phyloP scores from a whole-genome alignment of 1,140 invertebrate genomes.

The Drosophila repleta region DNA sequence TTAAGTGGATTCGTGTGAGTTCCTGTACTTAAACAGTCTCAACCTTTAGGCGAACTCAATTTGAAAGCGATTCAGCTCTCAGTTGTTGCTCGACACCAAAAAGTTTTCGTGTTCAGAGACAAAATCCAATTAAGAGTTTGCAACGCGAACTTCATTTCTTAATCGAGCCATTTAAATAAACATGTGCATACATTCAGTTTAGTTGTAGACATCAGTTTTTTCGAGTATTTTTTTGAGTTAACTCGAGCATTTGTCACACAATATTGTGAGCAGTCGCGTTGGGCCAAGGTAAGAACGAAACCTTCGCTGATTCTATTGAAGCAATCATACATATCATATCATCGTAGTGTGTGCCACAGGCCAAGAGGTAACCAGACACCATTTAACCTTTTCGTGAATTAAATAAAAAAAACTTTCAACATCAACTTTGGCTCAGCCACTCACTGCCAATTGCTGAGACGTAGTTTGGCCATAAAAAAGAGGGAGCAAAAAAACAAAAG shows the following conservation, averaged over 20 bases:
- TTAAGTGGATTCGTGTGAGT: too few species aligned
- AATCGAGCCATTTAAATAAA: background rate
- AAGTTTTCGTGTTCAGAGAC: conserved; percentile 1
- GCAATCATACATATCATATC: background rate
- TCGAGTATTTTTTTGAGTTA: background rate
- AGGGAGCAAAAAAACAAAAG: background rate
- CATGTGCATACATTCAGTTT: background rate
- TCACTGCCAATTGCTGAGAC: conserved; percentile 11
- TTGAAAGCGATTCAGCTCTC: background rate
- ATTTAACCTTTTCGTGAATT: conserved; percentile 35
- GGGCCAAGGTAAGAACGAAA: conserved; percentile 27
- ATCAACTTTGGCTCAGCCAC: background rate
- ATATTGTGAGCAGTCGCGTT: background rate
- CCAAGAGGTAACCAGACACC: conserved; percentile 27
- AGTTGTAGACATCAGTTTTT: background rate
- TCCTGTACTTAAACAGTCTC: background rate
- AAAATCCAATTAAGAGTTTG: conserved; percentile 6
- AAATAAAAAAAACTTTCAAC: background rate
- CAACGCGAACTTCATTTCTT: background rate
- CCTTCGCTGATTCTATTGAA: conserved; percentile 29
- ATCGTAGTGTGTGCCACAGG: conserved; percentile 15
- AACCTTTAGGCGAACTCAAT: background rate
- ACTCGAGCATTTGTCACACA: background rate
- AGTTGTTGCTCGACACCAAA: background rate
- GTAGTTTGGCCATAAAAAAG: conserved; percentile 21